Evolutionary conservation across 2,888 invertebrate species (phyloP).

Genomic region (Maniola hyperantus): DNA sequence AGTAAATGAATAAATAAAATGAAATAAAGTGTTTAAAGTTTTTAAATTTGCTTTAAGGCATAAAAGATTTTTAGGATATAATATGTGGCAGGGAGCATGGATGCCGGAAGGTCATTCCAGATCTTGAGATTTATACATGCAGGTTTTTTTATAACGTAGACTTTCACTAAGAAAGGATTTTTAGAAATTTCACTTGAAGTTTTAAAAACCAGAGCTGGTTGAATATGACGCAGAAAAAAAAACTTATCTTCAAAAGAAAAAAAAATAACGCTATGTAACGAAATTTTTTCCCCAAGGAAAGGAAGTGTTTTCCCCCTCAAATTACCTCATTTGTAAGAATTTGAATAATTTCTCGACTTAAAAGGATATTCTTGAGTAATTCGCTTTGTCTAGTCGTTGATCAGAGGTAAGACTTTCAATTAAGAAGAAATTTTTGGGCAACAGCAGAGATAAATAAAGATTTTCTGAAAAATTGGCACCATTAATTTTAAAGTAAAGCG

Average conservation of each 20-base stretch:
- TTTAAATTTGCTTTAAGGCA: too few species aligned
- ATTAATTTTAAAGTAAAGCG: neutral
- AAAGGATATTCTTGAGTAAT: slow-evolving; percentile 48
- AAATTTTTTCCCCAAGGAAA: slow-evolving; percentile 23
- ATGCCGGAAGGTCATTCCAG: too few species aligned
- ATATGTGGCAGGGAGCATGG: too few species aligned
- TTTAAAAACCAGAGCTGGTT: too few species aligned
- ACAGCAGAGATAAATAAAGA: slow-evolving; percentile 18
- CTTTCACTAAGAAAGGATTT: too few species aligned
- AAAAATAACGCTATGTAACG: neutral
- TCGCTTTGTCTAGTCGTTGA: slow-evolving; percentile 45
- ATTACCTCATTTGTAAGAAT: slow-evolving; percentile 44
- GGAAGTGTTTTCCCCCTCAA: slow-evolving; percentile 33
- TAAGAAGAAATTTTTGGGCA: slow-evolving; percentile 17
- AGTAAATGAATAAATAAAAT: too few species aligned
- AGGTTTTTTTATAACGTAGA: too few species aligned
- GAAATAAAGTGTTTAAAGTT: too few species aligned
- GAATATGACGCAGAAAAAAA: too few species aligned
- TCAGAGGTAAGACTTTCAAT: slow-evolving; percentile 31
- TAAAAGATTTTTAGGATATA: too few species aligned
- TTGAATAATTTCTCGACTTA: slow-evolving; percentile 46
- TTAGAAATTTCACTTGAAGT: too few species aligned
- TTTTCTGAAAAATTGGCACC: neutral
- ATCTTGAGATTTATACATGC: too few species aligned
- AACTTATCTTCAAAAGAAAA: neutral